A percentile compares a stretch with the other conserved stretches of the same genome.
phyloP scores from a whole-genome alignment of 2,888 invertebrate genomes.

The Pristionchus exspectatus region DNA sequence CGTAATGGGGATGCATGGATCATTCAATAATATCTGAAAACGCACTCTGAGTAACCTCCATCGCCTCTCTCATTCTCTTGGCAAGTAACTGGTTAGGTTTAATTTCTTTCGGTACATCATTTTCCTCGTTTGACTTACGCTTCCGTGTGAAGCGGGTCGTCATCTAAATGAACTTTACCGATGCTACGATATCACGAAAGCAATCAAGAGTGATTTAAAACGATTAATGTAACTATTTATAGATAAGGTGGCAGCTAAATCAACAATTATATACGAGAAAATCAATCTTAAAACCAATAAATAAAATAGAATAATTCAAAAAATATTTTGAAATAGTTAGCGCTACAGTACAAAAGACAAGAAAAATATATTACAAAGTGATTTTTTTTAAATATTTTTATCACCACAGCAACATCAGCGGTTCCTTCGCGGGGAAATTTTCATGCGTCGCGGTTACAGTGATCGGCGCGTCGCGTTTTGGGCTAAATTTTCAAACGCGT shows the following conservation, averaged over 20 bases:
- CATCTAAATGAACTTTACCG: not conserved
- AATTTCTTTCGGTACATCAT: not conserved
- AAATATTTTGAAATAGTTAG: not conserved
- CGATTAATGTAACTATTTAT: not conserved
- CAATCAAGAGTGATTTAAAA: not conserved
- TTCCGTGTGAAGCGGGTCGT: constrained; percentile 1
- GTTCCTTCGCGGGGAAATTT: no score
- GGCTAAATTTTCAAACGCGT: no score
- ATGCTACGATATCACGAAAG: not conserved
- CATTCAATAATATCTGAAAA: not conserved
- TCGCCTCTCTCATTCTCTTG: not conserved
- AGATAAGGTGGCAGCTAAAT: not conserved
- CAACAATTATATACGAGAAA: not conserved
- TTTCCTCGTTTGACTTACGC: constrained; percentile 29
- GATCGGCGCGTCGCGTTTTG: no score
- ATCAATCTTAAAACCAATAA: not conserved
- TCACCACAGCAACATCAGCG: no score
- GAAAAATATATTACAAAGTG: no score
- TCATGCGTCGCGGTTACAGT: no score
- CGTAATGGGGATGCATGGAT: not conserved
- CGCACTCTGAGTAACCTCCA: not conserved
- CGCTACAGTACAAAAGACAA: not conserved
- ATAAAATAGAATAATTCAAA: not conserved
- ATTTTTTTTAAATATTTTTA: no score
- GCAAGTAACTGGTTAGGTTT: not conserved